Conservation (phyloP, 2,797 vertebrate species). For the Pterois miles region DNA sequence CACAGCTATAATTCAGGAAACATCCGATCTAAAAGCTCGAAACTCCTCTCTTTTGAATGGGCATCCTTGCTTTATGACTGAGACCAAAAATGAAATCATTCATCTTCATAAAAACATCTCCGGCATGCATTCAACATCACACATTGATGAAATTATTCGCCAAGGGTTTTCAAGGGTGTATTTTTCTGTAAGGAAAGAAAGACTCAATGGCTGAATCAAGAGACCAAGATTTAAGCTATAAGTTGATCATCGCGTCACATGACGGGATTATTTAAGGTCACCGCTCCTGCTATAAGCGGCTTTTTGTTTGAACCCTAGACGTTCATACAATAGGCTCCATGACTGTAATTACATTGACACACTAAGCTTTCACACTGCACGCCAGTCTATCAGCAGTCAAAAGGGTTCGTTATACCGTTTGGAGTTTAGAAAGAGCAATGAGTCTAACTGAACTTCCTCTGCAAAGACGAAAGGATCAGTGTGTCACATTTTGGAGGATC, state of each 20-base stretch:
- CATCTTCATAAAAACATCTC: neutral
- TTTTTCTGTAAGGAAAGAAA: neutral
- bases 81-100: neutral
- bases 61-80: neutral
- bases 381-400: slow-evolving; percentile 4
- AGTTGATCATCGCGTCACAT: slow-evolving; percentile 5
- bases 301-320: slow-evolving; percentile 26
- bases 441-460: neutral
- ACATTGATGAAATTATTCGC: neutral
- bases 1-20: neutral
- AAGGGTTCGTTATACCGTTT: neutral
- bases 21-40: neutral
- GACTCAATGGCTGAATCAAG: neutral
- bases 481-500: too few relatives aligned
- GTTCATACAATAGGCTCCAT: slow-evolving; percentile 24
- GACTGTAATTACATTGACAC: slow-evolving; percentile 46
- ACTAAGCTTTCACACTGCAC: slow-evolving; percentile 2
- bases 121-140: neutral
- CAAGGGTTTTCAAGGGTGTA: neutral
- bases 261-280: neutral
- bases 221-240: slow-evolving; percentile 14
- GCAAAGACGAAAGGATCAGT: too few relatives aligned
- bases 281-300: slow-evolving; percentile 15
- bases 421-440: neutral
- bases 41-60: neutral